Percentiles rank a stretch among this genome's conserved stretches.
These are phyloP conservation scores for Ctenopoma multispine DNA, from an alignment of 2,797 vertebrate species.

Conservation along the genomic window DNA sequence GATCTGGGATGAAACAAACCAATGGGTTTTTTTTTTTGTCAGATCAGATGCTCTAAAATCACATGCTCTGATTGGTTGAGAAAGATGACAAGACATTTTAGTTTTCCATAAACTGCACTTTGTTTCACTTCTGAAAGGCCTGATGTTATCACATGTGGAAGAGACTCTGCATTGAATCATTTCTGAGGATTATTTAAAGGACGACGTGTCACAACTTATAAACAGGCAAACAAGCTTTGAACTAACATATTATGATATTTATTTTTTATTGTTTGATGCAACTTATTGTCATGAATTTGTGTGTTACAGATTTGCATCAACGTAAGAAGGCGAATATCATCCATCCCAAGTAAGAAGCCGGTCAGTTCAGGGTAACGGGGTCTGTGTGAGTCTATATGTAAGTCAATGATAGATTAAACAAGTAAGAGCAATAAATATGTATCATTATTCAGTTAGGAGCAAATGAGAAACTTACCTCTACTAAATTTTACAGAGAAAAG, in stretches of 20 bases:
- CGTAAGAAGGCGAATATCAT: neutral
- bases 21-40: neutral
- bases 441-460: too few species aligned
- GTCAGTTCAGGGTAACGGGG: too few species aligned
- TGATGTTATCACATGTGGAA: neutral
- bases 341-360: too few species aligned
- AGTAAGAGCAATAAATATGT: neutral
- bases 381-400: too few species aligned
- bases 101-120: neutral
- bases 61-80: constrained; percentile 2
- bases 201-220: neutral
- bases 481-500: neutral
- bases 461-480: too few species aligned
- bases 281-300: neutral
- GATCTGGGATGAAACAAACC: neutral
- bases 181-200: too few species aligned
- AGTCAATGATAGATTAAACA: neutral
- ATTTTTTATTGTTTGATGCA: neutral
- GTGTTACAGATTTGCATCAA: neutral
- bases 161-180: neutral
- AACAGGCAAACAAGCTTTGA: neutral
- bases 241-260: neutral
- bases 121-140: neutral
- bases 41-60: neutral
- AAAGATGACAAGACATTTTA: neutral